These are phyloP conservation scores for Phrynosoma blainvillii DNA, from an alignment of 2,113 vertebrate species.

Conservation along the genomic window DNA sequence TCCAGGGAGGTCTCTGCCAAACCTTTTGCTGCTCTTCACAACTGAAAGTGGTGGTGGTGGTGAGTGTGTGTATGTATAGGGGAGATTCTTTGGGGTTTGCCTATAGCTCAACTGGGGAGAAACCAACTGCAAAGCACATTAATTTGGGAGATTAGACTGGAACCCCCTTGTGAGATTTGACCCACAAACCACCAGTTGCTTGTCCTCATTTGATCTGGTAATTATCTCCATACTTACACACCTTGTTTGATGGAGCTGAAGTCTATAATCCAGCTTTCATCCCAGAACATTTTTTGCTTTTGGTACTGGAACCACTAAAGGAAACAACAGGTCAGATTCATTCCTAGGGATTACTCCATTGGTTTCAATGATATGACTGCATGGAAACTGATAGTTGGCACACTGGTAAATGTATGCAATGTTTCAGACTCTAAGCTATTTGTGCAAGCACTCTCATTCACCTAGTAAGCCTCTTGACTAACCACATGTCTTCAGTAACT, in stretches of 20 bases:
- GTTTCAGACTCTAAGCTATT: neutral
- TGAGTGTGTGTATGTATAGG: too few relatives aligned
- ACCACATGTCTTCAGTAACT: neutral
- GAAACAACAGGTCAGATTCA: neutral
- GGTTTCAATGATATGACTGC: neutral
- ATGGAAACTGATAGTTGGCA: neutral
- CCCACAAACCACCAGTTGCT: neutral
- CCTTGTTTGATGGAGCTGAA: conserved; percentile 83
- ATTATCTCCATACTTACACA: conserved; percentile 51
- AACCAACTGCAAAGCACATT: neutral
- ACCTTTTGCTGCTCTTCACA: neutral
- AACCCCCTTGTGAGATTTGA: neutral
- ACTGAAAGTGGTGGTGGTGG: too few relatives aligned
- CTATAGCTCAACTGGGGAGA: neutral
- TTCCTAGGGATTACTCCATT: neutral
- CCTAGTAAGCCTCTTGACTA: neutral
- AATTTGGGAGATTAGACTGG: neutral
- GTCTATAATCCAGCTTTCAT: conserved; percentile 88
- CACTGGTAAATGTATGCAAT: neutral
- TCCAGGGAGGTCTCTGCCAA: neutral
- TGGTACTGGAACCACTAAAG: conserved; percentile 86
- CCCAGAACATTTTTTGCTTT: conserved; percentile 87
- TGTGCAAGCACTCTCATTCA: neutral
- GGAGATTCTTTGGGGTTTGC: neutral
- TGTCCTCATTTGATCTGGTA: neutral